Base-by-base conservation (phyloP, 2,797 vertebrate genomes). In the Basileuterus tristriatus region DNA sequence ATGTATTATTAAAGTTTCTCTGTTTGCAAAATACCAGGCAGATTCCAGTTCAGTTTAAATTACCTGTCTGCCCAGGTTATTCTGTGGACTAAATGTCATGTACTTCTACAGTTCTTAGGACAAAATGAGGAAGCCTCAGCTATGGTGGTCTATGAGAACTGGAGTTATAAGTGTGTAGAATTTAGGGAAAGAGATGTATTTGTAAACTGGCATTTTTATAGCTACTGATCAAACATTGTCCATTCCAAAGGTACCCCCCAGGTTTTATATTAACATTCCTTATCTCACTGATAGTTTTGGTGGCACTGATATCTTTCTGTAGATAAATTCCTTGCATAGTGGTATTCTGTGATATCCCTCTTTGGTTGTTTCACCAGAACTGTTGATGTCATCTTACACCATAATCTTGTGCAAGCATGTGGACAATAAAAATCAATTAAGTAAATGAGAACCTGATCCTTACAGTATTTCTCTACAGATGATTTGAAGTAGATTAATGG, bases 401-500 rank as follows among this genome's bases (percentile, higher is more conserved):
- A 56, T 43, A 52, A 41, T 50, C 36, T 92, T 78, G 26, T 4
- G 1, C 30, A 37, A 81, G 30, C 24, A 24, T 16, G 6, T 27
- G 15, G 24, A 62, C 43, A 67, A 50, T 63, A 83, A 60, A 74
- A 72, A 69, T 63, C 47, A 49, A 24, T 13, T 4, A 32, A 79
- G 47, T 58, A 75, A 85, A 69, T 41, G 39, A 91, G 84, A 80
- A 44, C 23, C 13, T 39, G 36, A 68, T 77, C 26, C 34, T 75
- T 69, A 34, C 75, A 72, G 41, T 60, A n/a, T 70, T 85, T 94
- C 32, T 75, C 36, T 63, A 16, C 27, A 58, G 59, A 41, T 62
- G 46, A 78, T 37, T 65, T 86, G 34, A 76, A 81, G 32, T 30
- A 90, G 83, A 94, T 77, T n/a, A 72, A 94, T 83, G 52, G 7